Percentiles rank a stretch among this genome's conserved stretches.
phyloP scores from a whole-genome alignment of 2,888 invertebrate species.

The Tholera decimalis region DNA sequence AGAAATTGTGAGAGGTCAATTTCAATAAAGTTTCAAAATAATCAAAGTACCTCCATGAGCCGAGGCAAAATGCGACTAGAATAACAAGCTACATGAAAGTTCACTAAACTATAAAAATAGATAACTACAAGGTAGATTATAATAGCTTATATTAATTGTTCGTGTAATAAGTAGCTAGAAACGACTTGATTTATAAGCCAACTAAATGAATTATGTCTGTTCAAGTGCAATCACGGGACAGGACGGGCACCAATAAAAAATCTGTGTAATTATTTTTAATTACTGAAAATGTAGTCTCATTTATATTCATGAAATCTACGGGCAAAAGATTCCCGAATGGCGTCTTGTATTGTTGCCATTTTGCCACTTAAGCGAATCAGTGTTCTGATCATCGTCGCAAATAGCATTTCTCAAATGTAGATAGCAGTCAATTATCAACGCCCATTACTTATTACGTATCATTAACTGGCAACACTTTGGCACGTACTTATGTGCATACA shows the following conservation, averaged over 20 bases:
- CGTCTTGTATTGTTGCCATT: constrained; percentile 57
- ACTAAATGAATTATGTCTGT: constrained; percentile 43
- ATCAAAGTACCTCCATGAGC: neutral
- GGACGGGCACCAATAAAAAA: constrained; percentile 34
- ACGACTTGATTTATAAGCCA: constrained; percentile 37
- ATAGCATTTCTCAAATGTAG: constrained; percentile 75
- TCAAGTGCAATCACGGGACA: constrained; percentile 24
- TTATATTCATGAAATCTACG: constrained; percentile 59
- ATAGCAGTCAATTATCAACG: constrained; percentile 79
- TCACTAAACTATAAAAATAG: constrained; percentile 27
- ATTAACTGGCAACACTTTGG: constrained; percentile 44
- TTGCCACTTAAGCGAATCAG: constrained; percentile 82
- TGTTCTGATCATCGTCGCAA: constrained; percentile 81
- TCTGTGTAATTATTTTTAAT: constrained; percentile 59
- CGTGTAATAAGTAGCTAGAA: constrained; percentile 6
- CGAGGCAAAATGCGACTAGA: neutral
- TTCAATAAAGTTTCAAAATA: too few species aligned
- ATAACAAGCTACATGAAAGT: constrained; percentile 21
- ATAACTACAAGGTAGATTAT: constrained; percentile 9
- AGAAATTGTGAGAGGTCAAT: too few species aligned
- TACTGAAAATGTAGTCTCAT: constrained; percentile 56
- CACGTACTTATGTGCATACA: neutral
- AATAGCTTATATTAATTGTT: constrained; percentile 34
- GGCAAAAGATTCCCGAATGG: constrained; percentile 46
- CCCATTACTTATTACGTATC: constrained; percentile 82